phyloP scores from a whole-genome alignment of 2,888 invertebrate species.

The Cryptophagus acutangulus region DNA sequence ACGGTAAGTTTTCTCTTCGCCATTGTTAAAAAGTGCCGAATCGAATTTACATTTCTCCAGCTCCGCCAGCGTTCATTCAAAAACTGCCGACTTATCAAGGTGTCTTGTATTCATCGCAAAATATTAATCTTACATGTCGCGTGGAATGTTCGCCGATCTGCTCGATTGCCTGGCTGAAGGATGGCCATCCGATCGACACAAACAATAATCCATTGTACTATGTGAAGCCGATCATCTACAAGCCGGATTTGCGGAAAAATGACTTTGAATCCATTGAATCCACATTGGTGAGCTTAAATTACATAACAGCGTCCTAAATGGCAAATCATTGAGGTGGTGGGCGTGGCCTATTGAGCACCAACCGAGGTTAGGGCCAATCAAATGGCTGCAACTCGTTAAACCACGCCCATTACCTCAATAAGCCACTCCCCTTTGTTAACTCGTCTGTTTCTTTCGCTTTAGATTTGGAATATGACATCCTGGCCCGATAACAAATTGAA shows the following conservation, averaged over 20 bases:
- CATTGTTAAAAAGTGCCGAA: constrained; percentile 2
- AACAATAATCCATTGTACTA: constrained; percentile 59
- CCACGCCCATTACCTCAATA: too few relatives aligned
- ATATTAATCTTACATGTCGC: constrained; percentile 70
- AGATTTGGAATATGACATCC: constrained; percentile 81
- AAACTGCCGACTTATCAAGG: constrained; percentile 79
- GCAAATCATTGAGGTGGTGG: background rate
- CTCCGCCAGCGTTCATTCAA: constrained; percentile 83
- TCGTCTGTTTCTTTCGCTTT: constrained; percentile 13
- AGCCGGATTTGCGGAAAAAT: constrained; percentile 71
- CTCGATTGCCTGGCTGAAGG: constrained; percentile 78
- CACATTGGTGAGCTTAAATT: constrained; percentile 72
- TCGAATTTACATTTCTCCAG: constrained; percentile 50
- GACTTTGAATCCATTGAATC: constrained; percentile 87
- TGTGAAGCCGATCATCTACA: constrained; percentile 61
- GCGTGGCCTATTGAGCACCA: too few relatives aligned
- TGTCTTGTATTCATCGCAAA: constrained; percentile 65
- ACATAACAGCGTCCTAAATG: too few relatives aligned
- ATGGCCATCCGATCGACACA: constrained; percentile 63
- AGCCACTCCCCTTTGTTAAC: background rate
- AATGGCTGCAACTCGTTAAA: too few relatives aligned
- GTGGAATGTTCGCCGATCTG: constrained; percentile 88
- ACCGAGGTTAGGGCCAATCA: too few relatives aligned
- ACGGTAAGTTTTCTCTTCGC: constrained; percentile 49
- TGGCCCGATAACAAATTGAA: constrained; percentile 77